These are phyloP conservation scores for Drosophila dives DNA, from an alignment of 2,888 invertebrate genomes.

Conservation along the genomic window DNA sequence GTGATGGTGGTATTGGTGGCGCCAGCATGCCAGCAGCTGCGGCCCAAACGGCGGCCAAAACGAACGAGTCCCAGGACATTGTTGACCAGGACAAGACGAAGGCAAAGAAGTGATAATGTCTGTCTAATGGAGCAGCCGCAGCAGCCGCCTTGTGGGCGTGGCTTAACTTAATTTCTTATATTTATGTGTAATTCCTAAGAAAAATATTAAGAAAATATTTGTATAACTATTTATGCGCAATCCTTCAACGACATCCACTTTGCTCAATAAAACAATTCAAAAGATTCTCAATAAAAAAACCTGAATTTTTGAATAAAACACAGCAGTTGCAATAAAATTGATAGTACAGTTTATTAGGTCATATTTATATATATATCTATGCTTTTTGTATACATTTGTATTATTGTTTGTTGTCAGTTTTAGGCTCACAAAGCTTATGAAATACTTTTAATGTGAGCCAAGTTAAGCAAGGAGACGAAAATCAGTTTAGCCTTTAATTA, in stretches of 20 bases:
- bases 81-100: constrained; percentile 46
- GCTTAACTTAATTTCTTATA: constrained; percentile 59
- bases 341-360: constrained; percentile 53
- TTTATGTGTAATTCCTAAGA: constrained; percentile 71
- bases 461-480: constrained; percentile 5
- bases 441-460: constrained; percentile 19
- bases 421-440: constrained; percentile 28
- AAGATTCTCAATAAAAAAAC: constrained; percentile 58
- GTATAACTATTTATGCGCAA: constrained; percentile 17
- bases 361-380: not conserved
- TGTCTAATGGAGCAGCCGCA: constrained; percentile 14
- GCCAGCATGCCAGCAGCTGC: constrained; percentile 63
- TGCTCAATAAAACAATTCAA: constrained; percentile 71
- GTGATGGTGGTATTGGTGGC: constrained; percentile 49
- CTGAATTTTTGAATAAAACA: not conserved
- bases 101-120: constrained; percentile 24
- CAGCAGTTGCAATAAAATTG: constrained; percentile 9
- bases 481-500: not conserved
- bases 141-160: constrained; percentile 55
- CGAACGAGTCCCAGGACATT: constrained; percentile 27
- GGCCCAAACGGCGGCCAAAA: constrained; percentile 65
- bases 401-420: constrained; percentile 29
- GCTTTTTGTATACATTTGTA: constrained; percentile 14
- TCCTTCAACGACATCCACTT: constrained; percentile 27
- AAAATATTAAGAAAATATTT: constrained; percentile 33